These are phyloP conservation scores for Borostomias antarcticus DNA, from an alignment of 2,797 vertebrate genomes.

Conservation along the genomic window DNA sequence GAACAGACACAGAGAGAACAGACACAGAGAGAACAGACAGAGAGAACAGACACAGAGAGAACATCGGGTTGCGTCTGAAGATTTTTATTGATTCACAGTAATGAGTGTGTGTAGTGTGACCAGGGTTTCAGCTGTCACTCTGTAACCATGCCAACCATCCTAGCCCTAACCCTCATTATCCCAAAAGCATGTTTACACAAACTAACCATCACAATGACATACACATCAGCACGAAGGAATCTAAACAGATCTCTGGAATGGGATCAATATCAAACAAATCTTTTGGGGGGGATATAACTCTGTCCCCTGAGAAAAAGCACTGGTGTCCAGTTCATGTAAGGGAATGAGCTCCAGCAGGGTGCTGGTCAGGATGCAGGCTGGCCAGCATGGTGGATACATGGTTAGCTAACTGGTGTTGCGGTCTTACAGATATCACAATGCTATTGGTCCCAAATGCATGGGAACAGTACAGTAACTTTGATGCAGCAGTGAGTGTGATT, in stretches of 20 bases:
- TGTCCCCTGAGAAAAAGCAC: constrained; percentile 70
- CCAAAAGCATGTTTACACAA: background rate
- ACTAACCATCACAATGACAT: constrained; percentile 23
- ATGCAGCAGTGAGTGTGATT: constrained; percentile 31
- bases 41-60: constrained; percentile 47
- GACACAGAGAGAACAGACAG: constrained; percentile 39
- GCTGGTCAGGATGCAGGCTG: too few species aligned
- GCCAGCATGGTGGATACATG: background rate
- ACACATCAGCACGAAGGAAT: constrained; percentile 36
- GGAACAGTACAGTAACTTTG: constrained; percentile 61
- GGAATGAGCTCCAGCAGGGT: too few species aligned
- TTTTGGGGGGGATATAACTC: constrained; percentile 60
- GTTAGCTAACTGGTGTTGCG: constrained; percentile 54
- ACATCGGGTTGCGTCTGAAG: constrained; percentile 57
- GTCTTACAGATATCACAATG: constrained; percentile 44
- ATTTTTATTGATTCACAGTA: constrained; percentile 81
- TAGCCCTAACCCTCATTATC: background rate
- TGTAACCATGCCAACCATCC: background rate
- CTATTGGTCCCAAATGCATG: constrained; percentile 38
- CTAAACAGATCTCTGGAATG: constrained; percentile 28
- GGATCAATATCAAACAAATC: constrained; percentile 25
- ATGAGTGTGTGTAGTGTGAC: constrained; percentile 63
- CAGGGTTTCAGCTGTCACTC: constrained; percentile 40
- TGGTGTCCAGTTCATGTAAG: constrained; percentile 22
- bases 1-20: constrained; percentile 40